Evolutionary conservation across 2,113 vertebrate genomes (phyloP).

Genomic region (cattle (Bos taurus)): DNA sequence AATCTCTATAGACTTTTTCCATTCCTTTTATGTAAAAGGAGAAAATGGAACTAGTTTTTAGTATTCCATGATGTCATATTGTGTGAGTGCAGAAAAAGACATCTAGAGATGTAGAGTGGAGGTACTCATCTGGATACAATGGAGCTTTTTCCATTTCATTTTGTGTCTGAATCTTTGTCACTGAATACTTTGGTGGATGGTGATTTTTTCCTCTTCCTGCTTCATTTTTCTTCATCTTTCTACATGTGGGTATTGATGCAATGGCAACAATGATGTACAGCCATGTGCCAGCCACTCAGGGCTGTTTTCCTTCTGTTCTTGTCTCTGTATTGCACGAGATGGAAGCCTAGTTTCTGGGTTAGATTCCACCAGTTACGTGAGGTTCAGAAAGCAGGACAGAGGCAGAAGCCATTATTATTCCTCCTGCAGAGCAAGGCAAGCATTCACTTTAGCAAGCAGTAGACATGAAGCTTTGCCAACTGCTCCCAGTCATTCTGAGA

Average conservation of each 20-base stretch:
- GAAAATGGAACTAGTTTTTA: neutral
- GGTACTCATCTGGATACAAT: neutral
- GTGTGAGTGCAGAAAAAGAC: neutral
- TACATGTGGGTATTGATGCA: accelerated
- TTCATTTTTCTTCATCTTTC: neutral
- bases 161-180: neutral
- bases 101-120: neutral
- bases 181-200: neutral
- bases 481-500: neutral
- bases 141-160: neutral
- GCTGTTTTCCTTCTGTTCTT: neutral
- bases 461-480: neutral
- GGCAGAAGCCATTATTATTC: neutral
- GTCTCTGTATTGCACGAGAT: neutral
- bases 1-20: neutral
- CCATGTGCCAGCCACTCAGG: neutral
- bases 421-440: neutral
- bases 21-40: neutral
- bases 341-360: neutral
- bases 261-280: too few relatives aligned
- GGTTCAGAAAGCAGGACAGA: neutral
- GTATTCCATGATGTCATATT: neutral
- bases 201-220: neutral
- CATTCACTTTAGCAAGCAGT: neutral
- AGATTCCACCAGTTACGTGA: neutral